Percentiles rank a stretch among this genome's conserved stretches.
Conservation (phyloP, 2,797 vertebrate species). For the Argya squamiceps region DNA sequence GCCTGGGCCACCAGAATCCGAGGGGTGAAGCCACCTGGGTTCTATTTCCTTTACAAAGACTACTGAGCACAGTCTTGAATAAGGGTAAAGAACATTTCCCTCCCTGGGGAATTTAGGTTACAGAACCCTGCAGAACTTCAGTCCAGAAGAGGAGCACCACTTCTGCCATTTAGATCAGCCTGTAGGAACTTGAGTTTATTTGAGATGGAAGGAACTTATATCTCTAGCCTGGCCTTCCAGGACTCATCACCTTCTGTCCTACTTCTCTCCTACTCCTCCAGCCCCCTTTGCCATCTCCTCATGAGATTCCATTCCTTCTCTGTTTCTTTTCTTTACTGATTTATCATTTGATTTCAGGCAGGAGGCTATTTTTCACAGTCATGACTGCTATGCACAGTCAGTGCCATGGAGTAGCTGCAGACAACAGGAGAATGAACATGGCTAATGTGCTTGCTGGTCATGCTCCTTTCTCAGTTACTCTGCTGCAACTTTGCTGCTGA, state of each 20-base stretch:
- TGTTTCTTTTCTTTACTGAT: neutral
- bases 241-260: accelerated
- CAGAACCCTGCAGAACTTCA: neutral
- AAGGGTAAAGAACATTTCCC: neutral
- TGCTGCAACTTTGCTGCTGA: neutral
- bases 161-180: neutral
- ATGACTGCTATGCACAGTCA: neutral
- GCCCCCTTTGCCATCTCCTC: neutral
- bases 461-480: neutral
- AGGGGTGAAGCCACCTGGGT: accelerated
- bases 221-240: neutral
- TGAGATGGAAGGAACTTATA: neutral
- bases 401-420: neutral
- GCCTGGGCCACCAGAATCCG: neutral
- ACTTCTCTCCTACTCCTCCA: neutral
- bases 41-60: neutral
- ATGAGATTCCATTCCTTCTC: neutral
- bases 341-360: neutral
- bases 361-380: neutral
- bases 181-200: neutral
- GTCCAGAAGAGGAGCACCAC: neutral
- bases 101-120: neutral
- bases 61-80: neutral
- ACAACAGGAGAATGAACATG: neutral
- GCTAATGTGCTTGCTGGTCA: neutral